Evolutionary conservation across 1,140 invertebrate species (phyloP).

Genomic region (Sitodiplosis mosellana): DNA sequence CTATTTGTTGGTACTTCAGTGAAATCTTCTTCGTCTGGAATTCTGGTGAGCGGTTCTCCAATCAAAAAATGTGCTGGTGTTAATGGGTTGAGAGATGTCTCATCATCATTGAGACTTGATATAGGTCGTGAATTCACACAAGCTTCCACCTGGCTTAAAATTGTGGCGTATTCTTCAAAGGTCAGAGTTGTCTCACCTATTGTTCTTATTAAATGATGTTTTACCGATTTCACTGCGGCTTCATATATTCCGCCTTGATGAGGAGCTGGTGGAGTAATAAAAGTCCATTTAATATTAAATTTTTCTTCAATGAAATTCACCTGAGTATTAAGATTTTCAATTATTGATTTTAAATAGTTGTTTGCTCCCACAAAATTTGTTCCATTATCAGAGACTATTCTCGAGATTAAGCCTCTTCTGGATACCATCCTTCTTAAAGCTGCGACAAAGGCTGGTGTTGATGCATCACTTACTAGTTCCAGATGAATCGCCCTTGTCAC

Average conservation of each 20-base stretch:
- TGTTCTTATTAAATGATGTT: conserved; percentile 10
- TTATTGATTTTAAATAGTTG: background rate
- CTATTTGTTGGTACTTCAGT: no score
- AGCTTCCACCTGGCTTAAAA: conserved; percentile 10
- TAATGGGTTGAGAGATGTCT: conserved; percentile 9
- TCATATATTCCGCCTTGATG: conserved; percentile 19
- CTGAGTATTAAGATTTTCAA: background rate
- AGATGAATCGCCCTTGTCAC: conserved; percentile 12
- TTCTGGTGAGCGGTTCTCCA: conserved; percentile 8
- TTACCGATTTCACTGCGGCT: conserved; percentile 12
- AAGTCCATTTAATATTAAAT: conserved; percentile 11
- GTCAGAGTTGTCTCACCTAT: conserved; percentile 7
- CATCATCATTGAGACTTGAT: conserved; percentile 11
- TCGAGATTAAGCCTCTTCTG: conserved; percentile 10
- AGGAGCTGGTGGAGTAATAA: conserved; percentile 12
- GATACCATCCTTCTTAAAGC: conserved; percentile 17
- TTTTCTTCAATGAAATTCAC: no score
- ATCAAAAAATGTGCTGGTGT: conserved; percentile 22
- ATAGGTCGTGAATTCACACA: conserved; percentile 12
- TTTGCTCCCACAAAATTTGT: conserved; percentile 15
- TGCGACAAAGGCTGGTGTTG: conserved; percentile 13
- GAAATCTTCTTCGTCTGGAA: background rate
- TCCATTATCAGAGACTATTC: conserved; percentile 19
- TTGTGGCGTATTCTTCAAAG: conserved; percentile 10
- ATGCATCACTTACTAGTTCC: conserved; percentile 14